Evolutionary conservation across 2,888 invertebrate species (phyloP).

Genomic region (Parapristionchus giblindavisi): DNA sequence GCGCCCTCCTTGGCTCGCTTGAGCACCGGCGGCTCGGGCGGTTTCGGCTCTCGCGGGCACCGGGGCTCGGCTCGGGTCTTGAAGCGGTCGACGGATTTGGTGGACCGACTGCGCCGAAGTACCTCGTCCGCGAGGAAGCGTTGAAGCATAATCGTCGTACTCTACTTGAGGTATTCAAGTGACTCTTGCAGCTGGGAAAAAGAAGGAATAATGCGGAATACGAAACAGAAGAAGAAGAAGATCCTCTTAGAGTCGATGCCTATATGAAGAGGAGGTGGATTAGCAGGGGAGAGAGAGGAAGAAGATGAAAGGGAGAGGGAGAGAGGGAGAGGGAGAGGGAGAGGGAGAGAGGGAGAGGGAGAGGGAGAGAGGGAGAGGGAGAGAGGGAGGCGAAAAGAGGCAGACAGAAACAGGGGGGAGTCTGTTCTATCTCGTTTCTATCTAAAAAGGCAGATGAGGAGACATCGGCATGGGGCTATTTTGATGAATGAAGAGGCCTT

Average conservation of each 20-base stretch:
- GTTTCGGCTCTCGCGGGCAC: no score
- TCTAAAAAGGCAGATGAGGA: no score
- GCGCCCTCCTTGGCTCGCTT: not conserved
- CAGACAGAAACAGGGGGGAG: no score
- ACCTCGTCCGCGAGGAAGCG: conserved; percentile 32
- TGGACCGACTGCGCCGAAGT: conserved; percentile 9
- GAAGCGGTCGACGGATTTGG: no score
- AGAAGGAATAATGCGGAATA: not conserved
- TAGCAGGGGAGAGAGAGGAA: conserved; percentile 10
- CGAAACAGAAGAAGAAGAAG: not conserved
- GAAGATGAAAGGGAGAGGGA: conserved; percentile 19
- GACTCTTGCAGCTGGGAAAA: not conserved
- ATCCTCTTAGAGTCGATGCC: not conserved
- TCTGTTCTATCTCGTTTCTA: no score
- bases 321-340: conserved; percentile 1
- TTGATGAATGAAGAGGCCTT: no score
- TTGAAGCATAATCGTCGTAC: conserved; percentile 24
- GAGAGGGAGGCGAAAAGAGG: no score
- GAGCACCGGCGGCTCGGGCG: no score
- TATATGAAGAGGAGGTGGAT: not conserved
- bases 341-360: conserved; percentile 7
- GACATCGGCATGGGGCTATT: no score
- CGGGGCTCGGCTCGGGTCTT: no score
- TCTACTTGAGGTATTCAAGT: not conserved
- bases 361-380: conserved; percentile 28